Conservation (phyloP, 2,888 invertebrate species). For the Rhamnusium bicolor region DNA sequence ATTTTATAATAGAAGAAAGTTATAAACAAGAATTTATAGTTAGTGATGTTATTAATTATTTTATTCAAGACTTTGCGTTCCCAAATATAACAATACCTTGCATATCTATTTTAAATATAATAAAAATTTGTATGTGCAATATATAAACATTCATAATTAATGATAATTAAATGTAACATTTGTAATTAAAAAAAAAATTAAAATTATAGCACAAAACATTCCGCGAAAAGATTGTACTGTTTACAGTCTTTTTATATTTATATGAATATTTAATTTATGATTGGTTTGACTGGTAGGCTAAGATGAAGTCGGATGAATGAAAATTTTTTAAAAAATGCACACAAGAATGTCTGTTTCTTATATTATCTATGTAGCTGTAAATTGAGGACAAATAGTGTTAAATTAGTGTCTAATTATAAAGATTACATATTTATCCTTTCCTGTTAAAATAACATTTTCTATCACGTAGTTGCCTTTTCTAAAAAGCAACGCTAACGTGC, state of each 20-base stretch:
- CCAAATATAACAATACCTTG: neutral
- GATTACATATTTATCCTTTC: neutral
- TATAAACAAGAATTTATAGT: too few relatives aligned
- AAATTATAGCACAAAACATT: neutral
- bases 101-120: neutral
- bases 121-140: neutral
- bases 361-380: neutral
- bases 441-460: neutral
- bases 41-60: too few relatives aligned
- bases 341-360: neutral
- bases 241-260: conserved; percentile 1
- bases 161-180: neutral
- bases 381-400: neutral
- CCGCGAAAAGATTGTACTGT: neutral
- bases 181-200: neutral
- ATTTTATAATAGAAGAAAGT: neutral
- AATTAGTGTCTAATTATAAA: neutral
- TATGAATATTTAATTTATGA: conserved; percentile 1
- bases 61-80: too few relatives aligned
- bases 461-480: neutral
- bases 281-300: neutral
- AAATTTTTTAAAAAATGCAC: too few relatives aligned
- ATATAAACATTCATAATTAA: neutral
- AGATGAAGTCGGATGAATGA: too few relatives aligned
- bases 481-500: too few relatives aligned